Percentiles rank a stretch among this genome's conserved stretches.
Evolutionary conservation across 2,888 invertebrate genomes (phyloP).

Genomic region (Coremacera marginata): DNA sequence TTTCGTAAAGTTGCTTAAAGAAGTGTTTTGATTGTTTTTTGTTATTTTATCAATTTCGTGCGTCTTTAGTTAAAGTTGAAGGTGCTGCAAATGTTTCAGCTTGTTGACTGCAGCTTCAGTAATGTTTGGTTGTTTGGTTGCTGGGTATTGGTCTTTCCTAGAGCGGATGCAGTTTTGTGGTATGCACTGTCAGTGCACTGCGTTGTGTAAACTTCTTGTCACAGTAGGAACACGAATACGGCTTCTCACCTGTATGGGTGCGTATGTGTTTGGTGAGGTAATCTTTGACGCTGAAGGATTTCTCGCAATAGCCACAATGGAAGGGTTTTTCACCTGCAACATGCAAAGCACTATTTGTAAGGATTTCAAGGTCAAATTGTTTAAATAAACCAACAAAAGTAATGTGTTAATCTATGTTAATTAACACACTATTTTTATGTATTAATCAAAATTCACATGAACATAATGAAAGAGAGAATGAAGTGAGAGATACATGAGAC

Average conservation of each 20-base stretch:
- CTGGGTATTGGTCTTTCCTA: slow-evolving; percentile 53
- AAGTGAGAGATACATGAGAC: neutral
- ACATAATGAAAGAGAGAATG: neutral
- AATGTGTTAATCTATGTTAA: neutral
- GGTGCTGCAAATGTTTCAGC: slow-evolving; percentile 10
- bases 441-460: neutral
- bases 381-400: neutral
- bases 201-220: slow-evolving; percentile 68
- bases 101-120: slow-evolving; percentile 21
- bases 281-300: slow-evolving; percentile 68
- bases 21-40: neutral
- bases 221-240: slow-evolving; percentile 66
- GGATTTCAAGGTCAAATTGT: neutral
- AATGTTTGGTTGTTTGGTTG: slow-evolving; percentile 46
- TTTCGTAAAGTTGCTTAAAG: slow-evolving; percentile 9
- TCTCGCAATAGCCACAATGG: slow-evolving; percentile 66
- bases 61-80: neutral
- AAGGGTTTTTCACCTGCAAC: slow-evolving; percentile 67
- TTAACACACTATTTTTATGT: no score
- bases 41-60: neutral
- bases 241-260: slow-evolving; percentile 68
- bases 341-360: neutral
- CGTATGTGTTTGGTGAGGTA: slow-evolving; percentile 69
- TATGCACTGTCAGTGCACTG: slow-evolving; percentile 67
- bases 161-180: slow-evolving; percentile 67